These are phyloP conservation scores for Dorcus parallelipipedus DNA, from an alignment of 2,888 invertebrate genomes.

Conservation along the genomic window DNA sequence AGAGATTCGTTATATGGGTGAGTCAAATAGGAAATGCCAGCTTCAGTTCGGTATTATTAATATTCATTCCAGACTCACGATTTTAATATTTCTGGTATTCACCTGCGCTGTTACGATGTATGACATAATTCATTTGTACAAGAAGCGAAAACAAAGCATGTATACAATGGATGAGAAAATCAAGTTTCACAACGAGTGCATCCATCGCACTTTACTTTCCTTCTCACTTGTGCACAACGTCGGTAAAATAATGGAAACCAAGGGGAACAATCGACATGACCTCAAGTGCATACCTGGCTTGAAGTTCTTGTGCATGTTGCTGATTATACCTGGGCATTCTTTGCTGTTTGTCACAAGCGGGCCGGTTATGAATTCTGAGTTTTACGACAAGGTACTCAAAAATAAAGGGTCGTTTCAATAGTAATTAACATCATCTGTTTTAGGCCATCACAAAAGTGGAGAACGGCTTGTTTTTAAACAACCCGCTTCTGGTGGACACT, in stretches of 20 bases:
- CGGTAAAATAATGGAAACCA: conserved; percentile 57
- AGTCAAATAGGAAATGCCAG: neutral
- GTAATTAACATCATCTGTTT: too few relatives aligned
- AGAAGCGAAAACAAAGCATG: conserved; percentile 24
- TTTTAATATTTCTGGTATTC: conserved; percentile 33
- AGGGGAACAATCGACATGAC: conserved; percentile 57
- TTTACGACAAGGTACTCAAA: conserved; percentile 55
- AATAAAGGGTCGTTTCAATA: too few relatives aligned
- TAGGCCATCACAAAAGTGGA: conserved; percentile 54
- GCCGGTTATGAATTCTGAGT: conserved; percentile 63
- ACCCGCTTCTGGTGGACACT: conserved; percentile 68
- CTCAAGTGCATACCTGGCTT: conserved; percentile 58
- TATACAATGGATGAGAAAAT: conserved; percentile 21
- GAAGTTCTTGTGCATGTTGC: conserved; percentile 64
- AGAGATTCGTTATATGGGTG: neutral
- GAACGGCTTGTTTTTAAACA: conserved; percentile 64
- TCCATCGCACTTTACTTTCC: conserved; percentile 42
- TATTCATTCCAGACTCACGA: conserved; percentile 29
- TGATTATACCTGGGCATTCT: conserved; percentile 66
- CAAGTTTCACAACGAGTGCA: neutral
- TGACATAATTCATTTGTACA: conserved; percentile 30
- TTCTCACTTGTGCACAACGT: conserved; percentile 61
- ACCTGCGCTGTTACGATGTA: conserved; percentile 34
- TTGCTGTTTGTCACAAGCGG: conserved; percentile 65
- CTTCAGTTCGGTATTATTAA: neutral